Base-by-base conservation (phyloP, 37 sponge, comb jelly and placozoan species). In the Halichondria panicea region DNA sequence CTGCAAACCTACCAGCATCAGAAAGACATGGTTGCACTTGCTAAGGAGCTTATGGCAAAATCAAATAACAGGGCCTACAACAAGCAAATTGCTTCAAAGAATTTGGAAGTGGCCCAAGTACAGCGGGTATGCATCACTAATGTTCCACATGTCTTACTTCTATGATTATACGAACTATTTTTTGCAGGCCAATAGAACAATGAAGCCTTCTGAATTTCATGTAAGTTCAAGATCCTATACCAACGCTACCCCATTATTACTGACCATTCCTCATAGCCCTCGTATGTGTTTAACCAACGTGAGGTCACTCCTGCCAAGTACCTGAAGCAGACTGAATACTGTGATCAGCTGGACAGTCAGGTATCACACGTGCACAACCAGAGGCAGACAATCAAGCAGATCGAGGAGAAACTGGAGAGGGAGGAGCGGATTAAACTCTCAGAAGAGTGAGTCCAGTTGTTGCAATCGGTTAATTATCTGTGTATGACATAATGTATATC, bases 261-360 rank as follows among this genome's bases (percentile, higher is more conserved):
- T 66, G 40, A 66, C 11, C 8, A 66, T 13, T 9, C n/a, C 8
- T 27, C 9, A n/a, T 66, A 95, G 85, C 78, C 81, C 21, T 88
- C 92, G 28, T 91, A 85, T 60, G 74, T 95, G 54, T 91, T 95
- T 59, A 74, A 86, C 7, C 66, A 77, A 18, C 85, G 89, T 66
- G 24, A 66, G 5, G 50, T 78, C 25, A 88, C 89, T 43, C 88
- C 88, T 4, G 63, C 68, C 3, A 45, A 59, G 57, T 28, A 46
- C 38, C n/a, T 37, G 37, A 82, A 67, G 34, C 92, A 88, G 43
- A 31, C 39, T 21, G 73, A 85, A 60, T 95, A 95, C 68, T 78
- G 86, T 54, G 18, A 18, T 0, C 45, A 88, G 50, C 80, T 95
- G 63, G 96, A 91, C 57, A 48, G 65, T 0, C 96, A 95, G 68